Evolutionary conservation across 2,888 invertebrate genomes (phyloP), one percentile per base, ranked within the genome.

Genomic region (Fragum fragum): DNA sequence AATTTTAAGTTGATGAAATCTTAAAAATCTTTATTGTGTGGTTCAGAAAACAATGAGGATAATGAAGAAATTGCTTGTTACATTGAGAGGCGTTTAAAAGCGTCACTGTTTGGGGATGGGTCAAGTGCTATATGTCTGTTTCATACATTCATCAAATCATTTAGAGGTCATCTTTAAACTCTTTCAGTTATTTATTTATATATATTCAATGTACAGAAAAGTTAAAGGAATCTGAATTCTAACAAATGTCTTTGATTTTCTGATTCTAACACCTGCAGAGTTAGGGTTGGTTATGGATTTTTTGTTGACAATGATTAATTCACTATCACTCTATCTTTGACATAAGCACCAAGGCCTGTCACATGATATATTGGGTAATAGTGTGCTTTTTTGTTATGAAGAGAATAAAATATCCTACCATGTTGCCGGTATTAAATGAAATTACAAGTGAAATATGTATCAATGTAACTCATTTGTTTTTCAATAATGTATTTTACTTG

Each of bases 401-500:
- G 69, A 28, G 70, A 69, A 70, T 76, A 69, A 59, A 79, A 79
- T 79, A 83, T 79, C 76, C 70, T 73, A 79, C 79, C 18, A 47
- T 57, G 73, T 70, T 61, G 55, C 68, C 74, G 23, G 26, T 57
- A 59, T 79, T 76, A 74, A 81, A 79, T 76, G 73, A 76, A 81
- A 79, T 75, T 77, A 74, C 74, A 36, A 74, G 79, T 85, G 85
- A 85, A 79, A 85, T 79, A 85, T 85, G 81, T 82, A 77, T 73
- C 53, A 53, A 75, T 63, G 79, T 71, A 71, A 82, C 85, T 82
- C 81, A 82, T 85, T 79, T 81, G 85, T 81, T 82, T 78, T 82
- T 81, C 79, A 66, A 82, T 85, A 85, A 82, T 85, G 85, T 82
- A 72, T 77, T 85, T 82, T 79, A 68, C 72, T 61, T 80, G 85